phyloP scores from a whole-genome alignment of 1,140 invertebrate genomes.

The Oppia nitens region DNA sequence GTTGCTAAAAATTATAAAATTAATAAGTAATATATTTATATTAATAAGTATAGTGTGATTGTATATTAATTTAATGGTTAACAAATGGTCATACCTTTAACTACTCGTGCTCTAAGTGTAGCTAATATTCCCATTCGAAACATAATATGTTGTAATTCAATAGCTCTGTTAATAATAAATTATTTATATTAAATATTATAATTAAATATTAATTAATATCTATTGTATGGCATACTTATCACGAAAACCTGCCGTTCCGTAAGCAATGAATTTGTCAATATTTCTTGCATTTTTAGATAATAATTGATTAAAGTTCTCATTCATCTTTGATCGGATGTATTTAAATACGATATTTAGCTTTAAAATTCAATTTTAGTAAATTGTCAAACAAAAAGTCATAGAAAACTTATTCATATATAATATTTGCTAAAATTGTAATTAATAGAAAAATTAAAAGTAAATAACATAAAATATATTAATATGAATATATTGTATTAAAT shows the following conservation, averaged over 20 bases:
- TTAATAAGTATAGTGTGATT: not conserved
- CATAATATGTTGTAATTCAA: slow-evolving; percentile 63
- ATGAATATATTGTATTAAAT: too few relatives aligned
- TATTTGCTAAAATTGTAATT: too few relatives aligned
- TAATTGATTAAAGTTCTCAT: not conserved
- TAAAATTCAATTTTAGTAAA: too few relatives aligned
- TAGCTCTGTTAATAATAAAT: slow-evolving; percentile 43
- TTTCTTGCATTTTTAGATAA: not conserved
- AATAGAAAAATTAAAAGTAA: too few relatives aligned
- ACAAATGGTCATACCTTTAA: slow-evolving; percentile 42
- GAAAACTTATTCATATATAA: too few relatives aligned
- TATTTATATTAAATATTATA: slow-evolving; percentile 6
- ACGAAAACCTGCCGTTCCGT: slow-evolving; percentile 54
- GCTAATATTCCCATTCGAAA: slow-evolving; percentile 83
- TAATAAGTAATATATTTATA: too few relatives aligned
- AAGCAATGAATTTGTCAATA: slow-evolving; percentile 30
- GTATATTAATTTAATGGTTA: not conserved
- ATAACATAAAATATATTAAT: too few relatives aligned
- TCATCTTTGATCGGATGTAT: too few relatives aligned
- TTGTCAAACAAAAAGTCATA: too few relatives aligned
- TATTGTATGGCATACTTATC: slow-evolving; percentile 34
- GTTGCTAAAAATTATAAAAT: too few relatives aligned
- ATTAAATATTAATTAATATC: not conserved
- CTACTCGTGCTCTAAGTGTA: slow-evolving; percentile 59
- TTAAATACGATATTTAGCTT: too few relatives aligned